Conservation (phyloP, 1,140 invertebrate species). For the Harpegnathos saltator region DNA sequence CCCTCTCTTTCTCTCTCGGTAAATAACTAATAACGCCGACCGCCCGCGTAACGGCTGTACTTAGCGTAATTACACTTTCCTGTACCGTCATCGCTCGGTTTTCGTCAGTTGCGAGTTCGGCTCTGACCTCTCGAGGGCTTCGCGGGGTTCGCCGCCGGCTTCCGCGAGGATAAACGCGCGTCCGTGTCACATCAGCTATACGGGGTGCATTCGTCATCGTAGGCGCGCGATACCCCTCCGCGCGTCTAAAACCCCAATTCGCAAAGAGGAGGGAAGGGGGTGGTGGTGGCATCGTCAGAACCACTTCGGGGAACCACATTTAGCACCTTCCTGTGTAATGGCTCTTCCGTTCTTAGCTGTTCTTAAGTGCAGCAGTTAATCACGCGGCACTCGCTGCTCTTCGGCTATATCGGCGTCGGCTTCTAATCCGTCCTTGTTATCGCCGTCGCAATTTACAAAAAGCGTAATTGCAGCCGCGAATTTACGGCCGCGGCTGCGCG, state of each 20-base stretch:
- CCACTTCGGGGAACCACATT: constrained; percentile 51
- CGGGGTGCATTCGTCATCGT: constrained; percentile 55
- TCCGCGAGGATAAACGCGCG: constrained; percentile 48
- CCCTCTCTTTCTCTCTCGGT: too few species aligned
- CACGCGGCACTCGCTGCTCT: background rate
- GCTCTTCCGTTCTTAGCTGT: constrained; percentile 51
- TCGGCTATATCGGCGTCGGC: constrained; percentile 32
- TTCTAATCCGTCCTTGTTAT: constrained; percentile 58
- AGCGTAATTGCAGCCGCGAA: constrained; percentile 20
- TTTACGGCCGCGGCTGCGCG: constrained; percentile 25
- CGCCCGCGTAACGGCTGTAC: constrained; percentile 38
- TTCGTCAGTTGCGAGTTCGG: constrained; percentile 45
- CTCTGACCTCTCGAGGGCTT: constrained; percentile 12
- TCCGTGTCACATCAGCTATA: background rate
- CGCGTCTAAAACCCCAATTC: constrained; percentile 37
- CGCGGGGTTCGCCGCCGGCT: constrained; percentile 21
- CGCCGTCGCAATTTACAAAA: constrained; percentile 40
- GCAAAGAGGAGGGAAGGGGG: background rate
- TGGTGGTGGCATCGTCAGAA: background rate
- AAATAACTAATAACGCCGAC: constrained; percentile 37
- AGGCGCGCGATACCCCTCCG: constrained; percentile 8
- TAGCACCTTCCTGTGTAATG: constrained; percentile 57
- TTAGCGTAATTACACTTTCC: constrained; percentile 39
- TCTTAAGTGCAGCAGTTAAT: constrained; percentile 56
- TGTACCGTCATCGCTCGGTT: constrained; percentile 34